phyloP scores from a whole-genome alignment of 2,888 invertebrate genomes.

The Pristionchus entomophagus region DNA sequence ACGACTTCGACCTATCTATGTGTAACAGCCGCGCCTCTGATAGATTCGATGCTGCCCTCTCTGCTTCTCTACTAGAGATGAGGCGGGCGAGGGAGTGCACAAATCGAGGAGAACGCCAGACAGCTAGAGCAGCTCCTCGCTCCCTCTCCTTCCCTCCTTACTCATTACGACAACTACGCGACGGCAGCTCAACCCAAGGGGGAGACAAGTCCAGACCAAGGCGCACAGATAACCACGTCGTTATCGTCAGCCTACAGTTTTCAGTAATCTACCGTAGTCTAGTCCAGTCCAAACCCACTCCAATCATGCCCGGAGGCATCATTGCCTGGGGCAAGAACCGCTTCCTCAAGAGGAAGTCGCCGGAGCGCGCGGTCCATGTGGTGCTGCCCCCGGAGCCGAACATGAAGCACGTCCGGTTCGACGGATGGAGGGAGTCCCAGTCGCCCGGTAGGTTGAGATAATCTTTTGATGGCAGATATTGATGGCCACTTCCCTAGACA shows the following conservation, averaged over 20 bases:
- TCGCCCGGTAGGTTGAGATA: not conserved
- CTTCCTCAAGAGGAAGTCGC: constrained; percentile 43
- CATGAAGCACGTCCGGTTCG: constrained; percentile 37
- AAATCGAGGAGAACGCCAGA: not conserved
- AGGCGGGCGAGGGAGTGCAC: not conserved
- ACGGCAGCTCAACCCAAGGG: not conserved
- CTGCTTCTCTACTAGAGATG: not conserved
- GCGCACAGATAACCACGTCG: constrained; percentile 42
- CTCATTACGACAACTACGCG: not conserved
- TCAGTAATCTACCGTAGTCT: not conserved
- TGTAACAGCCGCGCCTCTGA: not conserved
- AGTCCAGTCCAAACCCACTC: not conserved
- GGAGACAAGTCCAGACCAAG: not conserved
- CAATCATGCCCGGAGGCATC: constrained; percentile 40
- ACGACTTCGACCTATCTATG: too few relatives aligned
- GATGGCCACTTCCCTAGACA: too few relatives aligned
- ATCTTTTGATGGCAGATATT: too few relatives aligned
- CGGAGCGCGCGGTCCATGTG: constrained; percentile 42
- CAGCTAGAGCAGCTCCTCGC: not conserved
- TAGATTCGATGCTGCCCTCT: not conserved
- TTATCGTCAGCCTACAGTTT: not conserved
- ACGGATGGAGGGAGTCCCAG: not conserved
- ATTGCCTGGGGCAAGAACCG: constrained; percentile 45
- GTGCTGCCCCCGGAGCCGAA: constrained; percentile 47
- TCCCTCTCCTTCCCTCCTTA: constrained; percentile 2